phyloP scores from a whole-genome alignment of 2,797 vertebrate genomes.

The Malurus splendens region DNA sequence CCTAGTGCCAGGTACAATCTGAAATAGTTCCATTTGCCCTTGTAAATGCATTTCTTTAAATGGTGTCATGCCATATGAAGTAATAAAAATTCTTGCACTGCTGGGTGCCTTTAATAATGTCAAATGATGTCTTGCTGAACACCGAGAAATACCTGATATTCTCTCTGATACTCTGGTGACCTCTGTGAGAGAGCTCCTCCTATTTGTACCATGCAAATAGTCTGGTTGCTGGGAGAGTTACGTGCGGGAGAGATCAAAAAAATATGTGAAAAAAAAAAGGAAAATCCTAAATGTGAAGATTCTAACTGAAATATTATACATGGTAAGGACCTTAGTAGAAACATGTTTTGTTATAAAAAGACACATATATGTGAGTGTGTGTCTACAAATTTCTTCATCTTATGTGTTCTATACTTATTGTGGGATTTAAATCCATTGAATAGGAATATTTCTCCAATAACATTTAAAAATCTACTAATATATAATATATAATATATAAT shows the following conservation, averaged over 20 bases:
- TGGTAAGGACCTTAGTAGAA: background rate
- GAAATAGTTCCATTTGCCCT: background rate
- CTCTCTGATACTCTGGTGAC: background rate
- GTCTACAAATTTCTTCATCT: background rate
- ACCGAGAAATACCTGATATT: background rate
- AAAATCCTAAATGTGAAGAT: background rate
- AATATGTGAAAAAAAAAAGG: accelerated
- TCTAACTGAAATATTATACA: background rate
- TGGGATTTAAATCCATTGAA: background rate
- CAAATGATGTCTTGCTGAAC: background rate
- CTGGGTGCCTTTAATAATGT: background rate
- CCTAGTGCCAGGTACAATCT: background rate
- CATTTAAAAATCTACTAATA: background rate
- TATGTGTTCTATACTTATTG: background rate
- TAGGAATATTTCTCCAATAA: background rate
- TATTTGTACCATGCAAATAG: background rate
- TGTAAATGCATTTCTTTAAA: background rate
- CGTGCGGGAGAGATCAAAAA: background rate
- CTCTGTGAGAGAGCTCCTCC: background rate
- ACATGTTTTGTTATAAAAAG: background rate
- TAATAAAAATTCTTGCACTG: background rate
- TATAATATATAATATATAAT: too few species aligned
- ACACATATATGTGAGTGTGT: background rate
- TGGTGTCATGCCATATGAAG: accelerated
- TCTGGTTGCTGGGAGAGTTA: background rate